Evolutionary conservation across 2,888 invertebrate species (phyloP), one percentile per base, ranked within the genome.

Genomic region (Harpalus rubripes): DNA sequence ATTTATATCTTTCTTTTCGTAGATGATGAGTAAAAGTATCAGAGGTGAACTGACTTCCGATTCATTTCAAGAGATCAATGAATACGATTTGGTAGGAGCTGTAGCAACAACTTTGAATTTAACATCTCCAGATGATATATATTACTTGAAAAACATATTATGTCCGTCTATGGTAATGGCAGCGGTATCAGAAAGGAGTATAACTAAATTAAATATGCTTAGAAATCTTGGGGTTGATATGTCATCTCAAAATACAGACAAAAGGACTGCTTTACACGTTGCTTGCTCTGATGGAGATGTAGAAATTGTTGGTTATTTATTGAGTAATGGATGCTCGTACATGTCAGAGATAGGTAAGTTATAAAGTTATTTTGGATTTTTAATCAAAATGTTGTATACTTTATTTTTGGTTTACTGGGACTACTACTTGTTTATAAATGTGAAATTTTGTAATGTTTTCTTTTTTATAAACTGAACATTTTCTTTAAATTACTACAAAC

Each of bases 311-410:
- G 94, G 95, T 86, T 95, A 94, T 90, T 92, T 98, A 41, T 92
- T 98, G 32, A 92, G 93, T 81, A 94, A 95, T 88, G 98, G 98
- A 0, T 96, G 96, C 0, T 95, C 79, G 96, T 98, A 2, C 97
- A 98, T 89, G 92, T 94, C 58, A 95, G 95, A 86, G 96, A 96
- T 88, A 93, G 93, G 91, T 93, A 87, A 44, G 63, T 26, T 44
- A 41, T 63, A 1, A n/a, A n/a, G n/a, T n/a, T n/a, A n/a, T n/a
- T n/a, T n/a, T n/a, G n/a, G n/a, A n/a, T n/a, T n/a, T n/a, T n/a
- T n/a, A n/a, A n/a, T n/a, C n/a, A n/a, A n/a, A n/a, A n/a, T n/a
- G n/a, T n/a, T n/a, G n/a, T n/a, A n/a, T n/a, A n/a, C n/a, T n/a
- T n/a, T n/a, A n/a, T n/a, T n/a, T n/a, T n/a, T n/a, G n/a, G n/a